Evolutionary conservation across 2,797 vertebrate genomes (phyloP), one percentile per base, ranked within the genome.

Genomic region (Danio albolineatus): DNA sequence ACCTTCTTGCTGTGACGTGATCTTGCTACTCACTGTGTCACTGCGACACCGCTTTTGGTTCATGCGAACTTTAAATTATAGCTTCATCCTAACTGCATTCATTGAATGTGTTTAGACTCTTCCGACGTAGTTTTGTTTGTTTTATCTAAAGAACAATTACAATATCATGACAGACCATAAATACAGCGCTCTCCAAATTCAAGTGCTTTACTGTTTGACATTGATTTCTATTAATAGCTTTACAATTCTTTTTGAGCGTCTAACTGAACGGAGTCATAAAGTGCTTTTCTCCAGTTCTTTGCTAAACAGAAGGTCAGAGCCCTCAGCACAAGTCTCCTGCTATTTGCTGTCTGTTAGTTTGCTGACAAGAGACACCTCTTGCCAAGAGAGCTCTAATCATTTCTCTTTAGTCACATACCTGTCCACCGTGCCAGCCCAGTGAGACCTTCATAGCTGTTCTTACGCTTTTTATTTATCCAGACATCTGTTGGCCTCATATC

Each of bases 321-420:
- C 73, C 73, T 78, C 64, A 61, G 64, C 36, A 56, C 49, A 80
- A 64, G 8, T 64, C 73, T 60, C 65, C 53, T 43, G 64, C 64
- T 66, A 61, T 56, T 84, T 86, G 44, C 56, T 82, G 77, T 76
- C 81, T 80, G 57, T 82, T 71, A 60, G 82, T 71, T 81, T 83
- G 80, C 56, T 76, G 74, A 81, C 70, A 65, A 69, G 74, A 84
- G 72, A 67, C 71, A 60, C 49, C 56, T 81, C 28, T 71, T 82
- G 53, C 53, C 80, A 54, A 53, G 66, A 77, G 60, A 73, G 59
- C 77, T 86, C 81, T 86, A 80, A 86, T 78, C 77, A 79, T 78
- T 69, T 82, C 82, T 84, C 53, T 73, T 80, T 84, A 80, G 78
- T 86, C 82, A 75, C 83, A 76, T 82, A 84, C 77, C 70, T 86